phyloP scores from a whole-genome alignment of 2,113 vertebrate genomes.

The Sitta europaea region DNA sequence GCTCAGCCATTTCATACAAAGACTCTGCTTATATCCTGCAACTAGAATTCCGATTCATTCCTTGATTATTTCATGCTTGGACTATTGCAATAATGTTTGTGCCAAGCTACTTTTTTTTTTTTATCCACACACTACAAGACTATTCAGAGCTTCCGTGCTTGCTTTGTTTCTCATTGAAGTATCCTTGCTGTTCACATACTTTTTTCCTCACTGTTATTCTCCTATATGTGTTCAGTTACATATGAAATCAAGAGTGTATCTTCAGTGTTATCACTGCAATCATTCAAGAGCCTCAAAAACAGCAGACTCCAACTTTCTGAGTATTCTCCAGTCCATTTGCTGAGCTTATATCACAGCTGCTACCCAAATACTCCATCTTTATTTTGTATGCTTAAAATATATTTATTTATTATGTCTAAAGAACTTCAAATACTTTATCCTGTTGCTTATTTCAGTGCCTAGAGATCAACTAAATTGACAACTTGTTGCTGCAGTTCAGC shows the following conservation, averaged over 20 bases:
- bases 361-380: neutral
- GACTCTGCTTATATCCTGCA: neutral
- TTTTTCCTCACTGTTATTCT: neutral
- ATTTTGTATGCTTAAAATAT: neutral
- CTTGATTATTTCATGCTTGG: slow-evolving; percentile 21
- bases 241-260: neutral
- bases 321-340: neutral
- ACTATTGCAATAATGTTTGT: neutral
- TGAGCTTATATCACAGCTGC: neutral
- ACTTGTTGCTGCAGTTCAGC: neutral
- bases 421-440: neutral
- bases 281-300: neutral
- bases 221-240: neutral
- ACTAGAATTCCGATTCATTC: neutral
- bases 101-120: neutral
- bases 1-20: neutral
- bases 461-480: neutral
- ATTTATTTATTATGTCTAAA: neutral
- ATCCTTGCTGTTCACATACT: neutral
- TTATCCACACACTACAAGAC: neutral
- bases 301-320: neutral
- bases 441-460: neutral
- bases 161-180: neutral
- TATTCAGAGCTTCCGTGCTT: neutral
- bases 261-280: neutral